A percentile compares a stretch with the other conserved stretches of the same genome.
Evolutionary conservation across 2,888 invertebrate genomes (phyloP).

Genomic region (Hypercompe scribonia): DNA sequence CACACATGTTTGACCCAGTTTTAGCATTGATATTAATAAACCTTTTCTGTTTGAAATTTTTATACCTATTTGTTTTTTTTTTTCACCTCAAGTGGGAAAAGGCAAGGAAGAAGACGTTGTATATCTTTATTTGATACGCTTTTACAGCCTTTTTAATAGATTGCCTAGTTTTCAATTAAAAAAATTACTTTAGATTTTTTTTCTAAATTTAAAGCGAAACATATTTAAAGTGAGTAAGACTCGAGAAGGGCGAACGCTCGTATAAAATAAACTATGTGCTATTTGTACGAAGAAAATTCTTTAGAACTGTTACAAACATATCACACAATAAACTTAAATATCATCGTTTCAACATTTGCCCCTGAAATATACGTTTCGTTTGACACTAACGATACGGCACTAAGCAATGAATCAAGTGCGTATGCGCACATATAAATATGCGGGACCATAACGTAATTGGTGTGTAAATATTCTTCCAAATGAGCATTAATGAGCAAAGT

Average conservation of each 20-base stretch:
- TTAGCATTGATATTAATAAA: too few species aligned
- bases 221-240: not conserved
- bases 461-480: conserved; percentile 77
- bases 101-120: too few species aligned
- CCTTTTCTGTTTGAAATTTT: too few species aligned
- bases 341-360: conserved; percentile 53
- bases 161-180: too few species aligned
- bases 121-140: too few species aligned
- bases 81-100: too few species aligned
- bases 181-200: too few species aligned
- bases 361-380: conserved; percentile 62
- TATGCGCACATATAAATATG: conserved; percentile 67
- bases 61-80: too few species aligned
- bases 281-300: not conserved
- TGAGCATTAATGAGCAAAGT: conserved; percentile 74
- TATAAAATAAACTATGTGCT: too few species aligned
- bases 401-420: conserved; percentile 71
- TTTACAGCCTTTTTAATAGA: too few species aligned
- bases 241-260: too few species aligned
- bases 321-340: conserved; percentile 41
- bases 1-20: not conserved
- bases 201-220: too few species aligned
- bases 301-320: conserved; percentile 20
- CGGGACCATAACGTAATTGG: conserved; percentile 76
- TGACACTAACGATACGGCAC: conserved; percentile 71